Conservation (phyloP, 2,113 vertebrate species). For the Erinaceus europaeus region DNA sequence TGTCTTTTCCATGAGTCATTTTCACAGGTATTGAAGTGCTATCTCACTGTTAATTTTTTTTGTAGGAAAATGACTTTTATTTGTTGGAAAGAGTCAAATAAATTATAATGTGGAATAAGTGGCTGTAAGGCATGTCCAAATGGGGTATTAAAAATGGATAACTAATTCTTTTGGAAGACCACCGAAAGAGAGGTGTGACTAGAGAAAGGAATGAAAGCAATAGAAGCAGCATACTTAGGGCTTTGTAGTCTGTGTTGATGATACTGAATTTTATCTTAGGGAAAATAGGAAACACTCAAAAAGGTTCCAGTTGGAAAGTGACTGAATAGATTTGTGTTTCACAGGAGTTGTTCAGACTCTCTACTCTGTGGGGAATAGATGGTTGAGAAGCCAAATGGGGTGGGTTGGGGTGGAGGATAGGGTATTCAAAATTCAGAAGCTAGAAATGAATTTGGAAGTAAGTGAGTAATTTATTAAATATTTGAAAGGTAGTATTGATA, state of each 20-base stretch:
- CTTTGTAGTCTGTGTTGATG: not conserved
- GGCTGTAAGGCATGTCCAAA: not conserved
- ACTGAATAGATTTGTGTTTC: not conserved
- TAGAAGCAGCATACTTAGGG: not conserved
- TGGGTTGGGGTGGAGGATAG: too few species aligned
- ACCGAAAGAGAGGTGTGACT: not conserved
- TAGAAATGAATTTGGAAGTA: not conserved
- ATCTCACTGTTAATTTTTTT: too few species aligned
- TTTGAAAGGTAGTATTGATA: not conserved
- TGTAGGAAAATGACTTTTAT: too few species aligned
- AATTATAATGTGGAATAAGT: not conserved
- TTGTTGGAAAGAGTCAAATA: not conserved
- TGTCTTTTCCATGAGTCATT: too few species aligned
- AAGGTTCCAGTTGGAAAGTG: not conserved
- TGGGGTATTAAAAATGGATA: not conserved
- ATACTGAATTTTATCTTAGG: not conserved
- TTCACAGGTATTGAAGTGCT: too few species aligned
- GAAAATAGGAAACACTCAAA: not conserved
- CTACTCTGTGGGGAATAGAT: not conserved
- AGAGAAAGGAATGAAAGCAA: not conserved
- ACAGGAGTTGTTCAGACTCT: not conserved
- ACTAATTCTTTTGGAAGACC: not conserved
- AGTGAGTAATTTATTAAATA: not conserved
- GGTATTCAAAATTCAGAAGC: not conserved
- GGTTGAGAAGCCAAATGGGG: not conserved